Evolutionary conservation across 2,113 vertebrate genomes (phyloP), one percentile per base, ranked within the genome.

Genomic region (Pheucticus melanocephalus): DNA sequence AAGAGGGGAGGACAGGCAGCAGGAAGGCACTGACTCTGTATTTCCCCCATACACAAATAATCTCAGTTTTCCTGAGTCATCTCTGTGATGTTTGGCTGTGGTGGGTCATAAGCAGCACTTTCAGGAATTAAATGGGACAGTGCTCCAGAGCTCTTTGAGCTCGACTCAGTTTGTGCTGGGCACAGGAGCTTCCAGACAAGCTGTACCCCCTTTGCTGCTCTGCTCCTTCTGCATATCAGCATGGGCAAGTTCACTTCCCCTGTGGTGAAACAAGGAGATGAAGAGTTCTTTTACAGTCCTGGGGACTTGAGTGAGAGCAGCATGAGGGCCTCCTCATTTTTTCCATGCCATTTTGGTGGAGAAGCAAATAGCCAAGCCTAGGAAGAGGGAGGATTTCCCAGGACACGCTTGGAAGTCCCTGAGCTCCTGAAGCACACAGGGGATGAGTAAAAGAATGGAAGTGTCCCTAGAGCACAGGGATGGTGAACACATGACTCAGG

Each of bases 201-300:
- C 39, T 0, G 0, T 7, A 63, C 20, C 54, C 37, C 10, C 27
- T 78, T n/a, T 56, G 71, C 60, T 61, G 22, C 48, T 81, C 40
- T 3, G 0, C 31, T 83, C 51, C 35, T 78, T 83, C 69, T 89
- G 61, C 60, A 9, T 31, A 42, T 33, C 89, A 79, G 35, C 40
- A 22, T 9, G 56, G 48, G 20, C 45, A 60, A 45, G 22, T 51
- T n/a, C n/a, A 39, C 48, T 91, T 86, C 77, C 69, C 12, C 35
- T 90, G 48, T 50, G 48, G 73, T 47, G 45, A 89, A 86, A 82
- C 0, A 5, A 77, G 30, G 51, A 78, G 81, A 86, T 71, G 59
- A 64, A 51, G 16, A 66, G 66, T 42, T 75, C 71, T 87, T 92
- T 94, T 72, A 33, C 84, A 84, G n/a, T 57, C 35, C 48, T 24